Evolutionary conservation across 2,888 invertebrate species (phyloP).

Genomic region (Dolichomitus sp.): DNA sequence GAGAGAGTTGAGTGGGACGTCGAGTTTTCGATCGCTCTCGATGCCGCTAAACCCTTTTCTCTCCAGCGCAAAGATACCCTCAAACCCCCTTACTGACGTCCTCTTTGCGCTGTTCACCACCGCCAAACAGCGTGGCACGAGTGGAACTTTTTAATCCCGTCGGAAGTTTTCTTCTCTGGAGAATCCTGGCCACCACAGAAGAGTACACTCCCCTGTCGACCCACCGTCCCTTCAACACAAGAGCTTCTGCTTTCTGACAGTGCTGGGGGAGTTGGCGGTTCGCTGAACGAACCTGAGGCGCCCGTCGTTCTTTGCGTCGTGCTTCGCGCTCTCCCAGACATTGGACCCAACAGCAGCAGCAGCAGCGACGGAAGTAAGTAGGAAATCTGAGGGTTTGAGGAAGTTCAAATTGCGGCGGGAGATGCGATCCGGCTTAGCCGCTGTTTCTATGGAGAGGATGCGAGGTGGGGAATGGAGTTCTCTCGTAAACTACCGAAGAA

Average conservation of each 20-base stretch:
- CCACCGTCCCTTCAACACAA: constrained; percentile 26
- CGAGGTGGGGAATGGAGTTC: constrained; percentile 28
- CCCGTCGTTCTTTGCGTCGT: constrained; percentile 38
- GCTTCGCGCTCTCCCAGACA: constrained; percentile 33
- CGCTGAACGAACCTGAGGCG: constrained; percentile 37
- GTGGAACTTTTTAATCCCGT: constrained; percentile 67
- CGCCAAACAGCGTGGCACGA: constrained; percentile 60
- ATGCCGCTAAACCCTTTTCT: constrained; percentile 61
- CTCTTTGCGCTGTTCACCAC: constrained; percentile 38
- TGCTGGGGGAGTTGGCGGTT: constrained; percentile 6
- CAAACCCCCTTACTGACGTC: constrained; percentile 14
- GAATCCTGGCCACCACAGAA: constrained; percentile 24
- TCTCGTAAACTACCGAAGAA: constrained; percentile 44
- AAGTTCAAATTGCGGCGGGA: constrained; percentile 60
- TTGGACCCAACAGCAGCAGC: constrained; percentile 35
- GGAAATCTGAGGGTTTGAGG: constrained; percentile 46
- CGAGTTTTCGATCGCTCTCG: constrained; percentile 69
- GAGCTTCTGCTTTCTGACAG: constrained; percentile 52
- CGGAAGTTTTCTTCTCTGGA: constrained; percentile 60
- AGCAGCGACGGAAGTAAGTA: constrained; percentile 52
- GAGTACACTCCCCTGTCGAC: constrained; percentile 16
- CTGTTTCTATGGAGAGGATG: constrained; percentile 45
- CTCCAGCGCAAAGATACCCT: constrained; percentile 35
- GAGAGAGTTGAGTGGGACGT: constrained; percentile 48
- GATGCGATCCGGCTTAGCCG: constrained; percentile 53